Evolutionary conservation across 2,113 vertebrate genomes (phyloP), one percentile per base, ranked within the genome.

Genomic region (Sapayoa aenigma): DNA sequence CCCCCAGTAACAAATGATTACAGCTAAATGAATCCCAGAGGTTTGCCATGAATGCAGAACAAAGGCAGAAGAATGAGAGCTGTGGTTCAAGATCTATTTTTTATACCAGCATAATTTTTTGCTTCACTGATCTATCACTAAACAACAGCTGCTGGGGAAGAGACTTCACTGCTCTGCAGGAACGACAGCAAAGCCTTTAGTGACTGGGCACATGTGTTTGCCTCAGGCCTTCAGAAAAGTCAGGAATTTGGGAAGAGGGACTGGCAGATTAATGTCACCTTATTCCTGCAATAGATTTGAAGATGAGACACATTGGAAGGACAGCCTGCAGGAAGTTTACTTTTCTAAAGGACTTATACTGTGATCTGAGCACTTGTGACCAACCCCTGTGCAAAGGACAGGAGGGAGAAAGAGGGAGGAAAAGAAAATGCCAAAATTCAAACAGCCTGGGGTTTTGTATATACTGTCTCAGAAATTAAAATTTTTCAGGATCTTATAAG

Each of bases 51-150:
- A 97, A 98, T 95, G 97, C 94, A 97, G 97, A 98, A 98, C 98
- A 98, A 98, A 98, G 97, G 97, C 94, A 95, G 87, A 97, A 97
- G 97, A 98, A 97, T 67, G 96, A 87, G 96, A 97, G 95, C 77
- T 44, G 95, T 92, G 89, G 89, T 94, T 98, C 96, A 97, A 98
- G 98, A 98, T 98, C 98, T 98, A 97, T 98, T 98, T 98, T 98
- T 98, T 94, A 98, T 98, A 97, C 87, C 76, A 41, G 98, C 97
- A 98, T 98, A 98, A 98, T 99, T 99, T 98, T 98, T 98, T 98
- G 98, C 98, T 99, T 99, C 98, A 98, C 98, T 99, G 98, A 98
- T 98, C 98, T 99, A 98, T 98, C 98, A 98, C 98, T 98, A 98
- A 98, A 98, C 97, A 99, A 97, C 98, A 99, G 98, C 98, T 98